Evolutionary conservation across 2,888 invertebrate genomes (phyloP).

Genomic region (Rhyacophila evoluta): DNA sequence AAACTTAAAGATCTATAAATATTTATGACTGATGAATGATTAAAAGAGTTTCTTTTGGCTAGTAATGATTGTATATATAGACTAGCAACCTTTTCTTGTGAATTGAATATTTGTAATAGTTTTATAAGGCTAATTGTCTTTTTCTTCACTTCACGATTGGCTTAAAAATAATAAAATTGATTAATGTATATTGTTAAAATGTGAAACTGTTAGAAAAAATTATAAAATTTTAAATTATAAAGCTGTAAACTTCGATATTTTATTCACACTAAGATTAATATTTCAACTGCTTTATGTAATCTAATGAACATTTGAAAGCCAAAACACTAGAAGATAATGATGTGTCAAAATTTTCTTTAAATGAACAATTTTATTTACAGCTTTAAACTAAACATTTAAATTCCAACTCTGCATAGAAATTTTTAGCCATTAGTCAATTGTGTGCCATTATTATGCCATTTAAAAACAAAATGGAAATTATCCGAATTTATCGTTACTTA

Average conservation of each 20-base stretch:
- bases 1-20: conserved; percentile 6
- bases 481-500: neutral
- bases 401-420: neutral
- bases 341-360: neutral
- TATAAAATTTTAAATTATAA: neutral
- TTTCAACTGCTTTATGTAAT: neutral
- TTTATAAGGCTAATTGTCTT: conserved; percentile 18
- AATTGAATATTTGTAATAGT: neutral
- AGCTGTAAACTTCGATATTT: neutral
- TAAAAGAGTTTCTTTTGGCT: neutral
- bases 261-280: conserved; percentile 2
- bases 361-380: neutral
- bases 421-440: neutral
- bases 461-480: neutral
- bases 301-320: neutral
- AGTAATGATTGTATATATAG: neutral
- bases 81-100: neutral
- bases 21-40: conserved; percentile 14
- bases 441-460: conserved; percentile 10
- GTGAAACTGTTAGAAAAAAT: conserved; percentile 13
- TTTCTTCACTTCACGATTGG: conserved; percentile 20
- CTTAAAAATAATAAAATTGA: conserved; percentile 10
- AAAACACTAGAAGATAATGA: neutral
- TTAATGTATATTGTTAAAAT: conserved; percentile 12
- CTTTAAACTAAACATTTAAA: neutral